Evolutionary conservation across 2,888 invertebrate genomes (phyloP), one percentile per base, ranked within the genome.

Genomic region (Caenorhabditis sp.): DNA sequence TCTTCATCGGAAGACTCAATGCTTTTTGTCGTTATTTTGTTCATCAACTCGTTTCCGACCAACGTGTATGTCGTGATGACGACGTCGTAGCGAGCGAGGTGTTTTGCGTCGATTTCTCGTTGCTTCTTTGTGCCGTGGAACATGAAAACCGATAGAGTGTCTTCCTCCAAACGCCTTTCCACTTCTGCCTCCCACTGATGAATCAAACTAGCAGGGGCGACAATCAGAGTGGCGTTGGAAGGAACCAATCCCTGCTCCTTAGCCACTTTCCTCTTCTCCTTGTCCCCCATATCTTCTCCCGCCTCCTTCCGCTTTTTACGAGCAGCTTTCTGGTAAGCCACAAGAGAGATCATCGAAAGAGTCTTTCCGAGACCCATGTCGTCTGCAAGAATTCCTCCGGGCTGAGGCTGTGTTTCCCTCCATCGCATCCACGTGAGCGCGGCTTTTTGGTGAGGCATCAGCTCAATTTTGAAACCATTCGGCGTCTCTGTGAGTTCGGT

Each of bases 51-150:
- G 67, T 90, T 92, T 28, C 91, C 89, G 15, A 93, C 94, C 68
- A 96, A 94, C 56, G 95, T 94, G 90, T 97, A 98, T 0, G 97
- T 97, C 15, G 97, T 97, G 51, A 97, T 93, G 0, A 98, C 96
- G 0, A 98, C 93, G 92, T 97, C 96, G 91, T 94, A 86, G 18
- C 85, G 76, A 8, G 88, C 88, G 24, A 90, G 65, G 15, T 82
- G 56, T 28, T 62, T 74, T 4, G 90, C 82, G 22, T 85, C 88
- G 15, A 88, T 79, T 35, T 87, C 86, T 18, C 90, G 78, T 67
- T 88, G 87, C 24, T 83, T 94, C 87, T 95, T 94, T 0, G 94
- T 93, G 0, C 98, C 97, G 93, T 98, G 97, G 93, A 96, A 96
- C 40, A 95, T 91, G 67, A 94, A 93, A 3, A 95, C 94, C 1